These are phyloP conservation scores for Camponotus vicinus DNA, from an alignment of 1,140 invertebrate genomes.

Conservation along the genomic window DNA sequence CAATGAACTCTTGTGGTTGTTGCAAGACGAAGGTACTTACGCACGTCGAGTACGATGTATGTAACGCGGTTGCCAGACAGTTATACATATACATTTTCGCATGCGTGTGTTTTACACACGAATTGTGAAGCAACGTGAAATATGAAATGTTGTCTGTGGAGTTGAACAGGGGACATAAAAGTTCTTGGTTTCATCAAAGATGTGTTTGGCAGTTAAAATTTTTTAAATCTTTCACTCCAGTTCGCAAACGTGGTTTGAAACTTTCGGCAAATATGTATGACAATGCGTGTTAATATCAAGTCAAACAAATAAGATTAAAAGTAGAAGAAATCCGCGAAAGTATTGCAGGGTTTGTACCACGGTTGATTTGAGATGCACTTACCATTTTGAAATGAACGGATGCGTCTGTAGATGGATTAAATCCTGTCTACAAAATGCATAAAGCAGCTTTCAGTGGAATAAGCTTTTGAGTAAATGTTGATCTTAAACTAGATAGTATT, in stretches of 20 bases:
- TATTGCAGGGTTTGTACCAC: conserved; percentile 6
- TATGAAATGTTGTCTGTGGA: conserved; percentile 24
- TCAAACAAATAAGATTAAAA: conserved; percentile 1
- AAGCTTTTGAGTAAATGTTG: background rate
- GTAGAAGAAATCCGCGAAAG: conserved; percentile 9
- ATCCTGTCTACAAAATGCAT: conserved; percentile 23
- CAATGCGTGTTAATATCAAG: background rate
- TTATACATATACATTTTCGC: conserved; percentile 29
- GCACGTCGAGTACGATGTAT: conserved; percentile 4
- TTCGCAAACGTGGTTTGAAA: background rate
- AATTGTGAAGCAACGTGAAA: conserved; percentile 3
- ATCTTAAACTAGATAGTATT: conserved; percentile 13
- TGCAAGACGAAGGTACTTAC: conserved; percentile 39
- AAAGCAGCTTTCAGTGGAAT: conserved; percentile 39
- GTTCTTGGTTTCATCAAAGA: background rate
- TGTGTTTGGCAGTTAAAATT: background rate
- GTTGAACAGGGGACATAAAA: conserved; percentile 4
- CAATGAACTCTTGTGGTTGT: conserved; percentile 34
- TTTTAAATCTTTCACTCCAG: background rate
- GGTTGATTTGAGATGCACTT: background rate
- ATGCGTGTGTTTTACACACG: conserved; percentile 14
- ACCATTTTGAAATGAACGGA: conserved; percentile 15
- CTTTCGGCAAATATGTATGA: conserved; percentile 1
- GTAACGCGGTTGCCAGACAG: conserved; percentile 18
- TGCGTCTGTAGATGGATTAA: conserved; percentile 26